phyloP scores from a whole-genome alignment of 2,888 invertebrate species.

The Dolomedes plantarius region DNA sequence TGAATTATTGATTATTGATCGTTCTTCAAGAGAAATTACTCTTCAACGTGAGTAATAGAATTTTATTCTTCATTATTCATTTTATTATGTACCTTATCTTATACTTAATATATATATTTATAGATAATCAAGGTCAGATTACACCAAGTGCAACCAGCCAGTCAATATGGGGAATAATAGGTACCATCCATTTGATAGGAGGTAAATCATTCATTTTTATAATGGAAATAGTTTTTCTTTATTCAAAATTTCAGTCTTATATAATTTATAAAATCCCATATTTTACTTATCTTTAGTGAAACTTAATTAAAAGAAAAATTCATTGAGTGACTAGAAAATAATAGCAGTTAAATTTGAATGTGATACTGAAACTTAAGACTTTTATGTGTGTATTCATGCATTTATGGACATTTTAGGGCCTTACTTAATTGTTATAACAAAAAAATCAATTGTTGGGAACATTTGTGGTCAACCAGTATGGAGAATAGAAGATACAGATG shows the following conservation, averaged over 20 bases:
- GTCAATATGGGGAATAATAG: constrained; percentile 90
- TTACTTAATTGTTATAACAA: constrained; percentile 92
- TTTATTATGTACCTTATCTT: neutral
- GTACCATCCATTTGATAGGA: constrained; percentile 88
- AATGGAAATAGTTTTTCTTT: too few relatives aligned
- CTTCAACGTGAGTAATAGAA: constrained; percentile 47
- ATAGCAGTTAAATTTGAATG: too few relatives aligned
- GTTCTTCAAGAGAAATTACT: constrained; percentile 84
- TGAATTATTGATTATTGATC: constrained; percentile 89
- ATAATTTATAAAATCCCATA: too few relatives aligned
- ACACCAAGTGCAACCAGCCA: constrained; percentile 81
- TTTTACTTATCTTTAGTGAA: too few relatives aligned
- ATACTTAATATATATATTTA: constrained; percentile 68
- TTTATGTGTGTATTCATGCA: neutral
- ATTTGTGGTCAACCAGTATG: constrained; percentile 88
- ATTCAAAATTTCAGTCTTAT: too few relatives aligned
- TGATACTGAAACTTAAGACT: too few relatives aligned
- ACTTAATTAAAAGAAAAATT: too few relatives aligned
- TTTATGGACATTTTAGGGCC: constrained; percentile 83
- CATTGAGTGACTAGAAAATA: too few relatives aligned
- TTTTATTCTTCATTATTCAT: neutral
- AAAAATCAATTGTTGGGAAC: constrained; percentile 87
- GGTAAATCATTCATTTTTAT: too few relatives aligned
- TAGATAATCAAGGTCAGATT: constrained; percentile 82
- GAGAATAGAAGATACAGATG: constrained; percentile 82